Base-by-base conservation (phyloP, 2,888 invertebrate genomes). In the Acronicta psi region DNA sequence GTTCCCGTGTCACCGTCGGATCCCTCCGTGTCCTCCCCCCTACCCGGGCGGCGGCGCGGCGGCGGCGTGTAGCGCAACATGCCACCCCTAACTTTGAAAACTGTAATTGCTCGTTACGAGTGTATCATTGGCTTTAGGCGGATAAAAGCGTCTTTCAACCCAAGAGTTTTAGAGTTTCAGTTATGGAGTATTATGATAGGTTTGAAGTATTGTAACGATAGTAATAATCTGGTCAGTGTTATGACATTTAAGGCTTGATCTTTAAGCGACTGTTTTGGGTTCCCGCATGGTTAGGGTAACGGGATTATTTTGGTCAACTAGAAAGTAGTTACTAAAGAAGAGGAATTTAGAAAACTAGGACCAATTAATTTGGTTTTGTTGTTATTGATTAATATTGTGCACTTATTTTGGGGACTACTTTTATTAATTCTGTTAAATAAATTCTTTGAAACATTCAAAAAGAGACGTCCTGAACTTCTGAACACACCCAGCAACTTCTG, bases 91-190 rank as follows among this genome's bases (percentile, higher is more conserved):
- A 77, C 75, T 75, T 72, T 77, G 66, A 66, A 61, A 79, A 77
- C 77, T 67, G 79, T 79, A 77, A 77, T 77, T 77, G 79, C 77
- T 76, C 79, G 71, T 79, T 79, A 77, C 68, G 64, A 73, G 51
- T 70, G 70, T 78, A 76, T 76, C 74, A 76, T 79, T 70, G 77
- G 75, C 73, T 75, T 67, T 75, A 59, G 63, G 46, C 43, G 68
- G 76, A 58, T 72, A 59, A 72, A 75, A 59, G 68, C 65, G 65
- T 51, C 44, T 73, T 63, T 38, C 50, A 43, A 20, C 34, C 37
- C 38, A 41, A 54, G 47, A 66, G 52, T 75, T 66, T 38, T 46
- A 46, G 38, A 74, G 61, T 65, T 60, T 59, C 67, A 62, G 53
- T 57, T 70, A 58, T 51, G 46, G 41, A 50, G 56, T 60, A 49